Evolutionary conservation across 1,140 invertebrate species (phyloP), one percentile per base, ranked within the genome.

Genomic region (Danaus plexippus): DNA sequence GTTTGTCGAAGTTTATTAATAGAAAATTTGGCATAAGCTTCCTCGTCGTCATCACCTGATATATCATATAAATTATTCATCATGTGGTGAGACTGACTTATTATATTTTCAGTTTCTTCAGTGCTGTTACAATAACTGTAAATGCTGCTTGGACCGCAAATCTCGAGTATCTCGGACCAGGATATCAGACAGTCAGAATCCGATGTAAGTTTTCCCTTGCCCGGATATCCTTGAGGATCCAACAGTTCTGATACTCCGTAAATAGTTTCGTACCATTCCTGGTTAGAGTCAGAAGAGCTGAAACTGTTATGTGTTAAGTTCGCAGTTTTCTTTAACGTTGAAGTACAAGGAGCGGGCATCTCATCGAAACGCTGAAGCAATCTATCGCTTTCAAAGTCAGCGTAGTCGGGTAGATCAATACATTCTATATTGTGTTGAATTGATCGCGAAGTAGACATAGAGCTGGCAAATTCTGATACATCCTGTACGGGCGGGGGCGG

Each of bases 221-320:
- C 53, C 52, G 52, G 63, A 52, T 59, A 57, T 11, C 57, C 56
- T 11, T 50, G 58, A 1, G 57, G 57, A 9, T 69, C 63, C 43
- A 78, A 63, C n/a, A 76, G 47, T 42, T 76, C 73, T 4, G 80
- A 76, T 15, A 86, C 47, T 9, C 83, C 83, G 57, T 78, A 86
- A 42, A 86, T 74, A 51, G 73, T 78, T 61, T 86, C 83, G 50
- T 82, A 76, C 81, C 81, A 86, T 42, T 75, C 74, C 15, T 61
- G 43, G 45, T 73, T 66, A 12, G 64, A 64, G 64, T 71, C 63
- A 9, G 56, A 43, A 9, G 67, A 71, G 47, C 68, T 67, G 7
- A 61, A 55, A 22, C 69, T 70, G 52, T 73, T 78, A 55, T 59
- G 73, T 11, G 71, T 66, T 66, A 59, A 70, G 11, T 61, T 52